Percentiles rank a stretch among this genome's conserved stretches.
Conservation (phyloP, 2,113 vertebrate genomes). For the Psilopsiagon aurifrons region DNA sequence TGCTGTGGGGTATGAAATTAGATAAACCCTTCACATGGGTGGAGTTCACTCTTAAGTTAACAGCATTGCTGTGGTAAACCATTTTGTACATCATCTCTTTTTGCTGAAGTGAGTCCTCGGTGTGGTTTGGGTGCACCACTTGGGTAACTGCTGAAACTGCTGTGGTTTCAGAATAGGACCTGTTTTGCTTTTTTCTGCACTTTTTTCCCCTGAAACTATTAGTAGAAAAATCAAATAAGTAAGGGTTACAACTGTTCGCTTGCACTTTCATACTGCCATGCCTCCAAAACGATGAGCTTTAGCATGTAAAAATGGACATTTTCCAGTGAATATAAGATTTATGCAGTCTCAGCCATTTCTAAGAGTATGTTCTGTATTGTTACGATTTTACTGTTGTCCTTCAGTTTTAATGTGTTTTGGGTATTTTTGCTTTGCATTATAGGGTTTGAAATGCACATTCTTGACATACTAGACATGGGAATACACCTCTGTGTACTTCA, state of each 20-base stretch:
- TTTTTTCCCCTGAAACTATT: constrained; percentile 47
- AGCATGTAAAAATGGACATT: neutral
- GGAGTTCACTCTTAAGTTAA: constrained; percentile 56
- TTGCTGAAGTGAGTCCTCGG: constrained; percentile 73
- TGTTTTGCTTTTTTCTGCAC: constrained; percentile 70
- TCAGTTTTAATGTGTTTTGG: neutral
- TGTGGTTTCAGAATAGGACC: constrained; percentile 79
- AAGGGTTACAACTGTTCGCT: constrained; percentile 29
- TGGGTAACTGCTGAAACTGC: constrained; percentile 83
- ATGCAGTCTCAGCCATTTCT: neutral
- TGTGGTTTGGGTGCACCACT: constrained; percentile 81
- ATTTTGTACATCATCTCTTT: constrained; percentile 70
- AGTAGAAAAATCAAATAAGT: constrained; percentile 1
- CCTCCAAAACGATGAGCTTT: neutral
- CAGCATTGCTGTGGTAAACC: constrained; percentile 75
- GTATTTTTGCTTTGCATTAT: neutral
- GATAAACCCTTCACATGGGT: constrained; percentile 63
- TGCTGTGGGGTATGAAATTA: constrained; percentile 30
- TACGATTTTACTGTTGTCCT: accelerated
- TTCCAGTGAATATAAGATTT: neutral
- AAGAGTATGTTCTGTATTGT: neutral
- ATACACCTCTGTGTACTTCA: neutral
- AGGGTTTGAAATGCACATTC: neutral
- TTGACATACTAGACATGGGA: neutral
- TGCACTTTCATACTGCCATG: neutral